Percentiles rank a stretch among this genome's conserved stretches.
phyloP scores from a whole-genome alignment of 2,888 invertebrate genomes.

The Polyploca ridens region DNA sequence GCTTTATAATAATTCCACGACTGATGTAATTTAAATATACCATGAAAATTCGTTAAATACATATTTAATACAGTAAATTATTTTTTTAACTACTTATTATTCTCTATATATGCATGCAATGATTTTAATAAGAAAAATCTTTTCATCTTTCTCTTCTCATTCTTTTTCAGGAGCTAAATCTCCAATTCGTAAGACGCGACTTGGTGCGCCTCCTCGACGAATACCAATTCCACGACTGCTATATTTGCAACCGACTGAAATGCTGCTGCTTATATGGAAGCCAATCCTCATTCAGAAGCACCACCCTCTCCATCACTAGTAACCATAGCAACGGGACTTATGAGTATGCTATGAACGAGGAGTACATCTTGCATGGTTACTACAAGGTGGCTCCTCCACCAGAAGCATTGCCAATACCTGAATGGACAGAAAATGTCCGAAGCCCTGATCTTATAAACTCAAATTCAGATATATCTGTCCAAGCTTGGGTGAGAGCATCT shows the following conservation, averaged over 20 bases:
- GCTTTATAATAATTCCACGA: no score
- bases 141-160: background rate
- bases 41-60: no score
- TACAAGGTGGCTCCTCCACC: conserved; percentile 34
- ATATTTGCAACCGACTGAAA: conserved; percentile 39
- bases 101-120: no score
- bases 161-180: conserved; percentile 49
- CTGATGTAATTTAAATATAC: no score
- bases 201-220: conserved; percentile 44
- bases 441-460: conserved; percentile 14
- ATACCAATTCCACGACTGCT: conserved; percentile 37
- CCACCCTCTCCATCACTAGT: conserved; percentile 21
- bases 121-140: no score
- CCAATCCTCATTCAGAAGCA: conserved; percentile 20
- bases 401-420: conserved; percentile 29
- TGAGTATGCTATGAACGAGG: conserved; percentile 7
- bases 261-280: conserved; percentile 34
- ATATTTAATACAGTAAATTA: no score
- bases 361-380: conserved; percentile 11
- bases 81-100: no score
- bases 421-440: conserved; percentile 22
- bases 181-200: conserved; percentile 43
- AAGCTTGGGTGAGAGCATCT: conserved; percentile 33
- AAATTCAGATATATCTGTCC: conserved; percentile 12
- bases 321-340: background rate